Base-by-base conservation (phyloP, 1,140 invertebrate species). In the Pseudomyrmex gracilis region DNA sequence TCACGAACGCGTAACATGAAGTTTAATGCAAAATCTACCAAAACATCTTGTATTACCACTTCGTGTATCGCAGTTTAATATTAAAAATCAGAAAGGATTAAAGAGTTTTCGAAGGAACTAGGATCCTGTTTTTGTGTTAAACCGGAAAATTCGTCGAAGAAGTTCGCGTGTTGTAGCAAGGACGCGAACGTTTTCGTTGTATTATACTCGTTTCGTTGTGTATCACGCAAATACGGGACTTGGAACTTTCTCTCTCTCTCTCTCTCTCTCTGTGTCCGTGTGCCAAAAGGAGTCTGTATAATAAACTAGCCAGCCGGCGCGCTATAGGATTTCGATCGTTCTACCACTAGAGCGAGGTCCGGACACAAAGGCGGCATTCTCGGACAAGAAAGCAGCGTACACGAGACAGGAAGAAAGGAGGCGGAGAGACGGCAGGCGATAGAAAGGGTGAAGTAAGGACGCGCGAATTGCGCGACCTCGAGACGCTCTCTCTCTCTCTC, bases 281-380 rank as follows among this genome's bases (percentile, higher is more conserved):
- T 7, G 8, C 34, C 34, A 34, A 34, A 34, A 15, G n/a, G 34
- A 20, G 43, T 17, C 43, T 68, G 53, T 80, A 80, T 70, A 71
- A 80, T 80, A 80, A 80, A 70, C 43, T 58, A 70, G 53, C 20
- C 43, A 20, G 51, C 2, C 34, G 43, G 34, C 2, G 73, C 17
- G 43, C 43, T 34, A 70, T 70, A 70, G 64, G 49, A 47, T 70
- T 80, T 80, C 66, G 76, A 80, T 80, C 76, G 66, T 49, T 71
- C 20, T 34, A 34, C 34, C 7, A 34, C 34, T 13, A 47, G 51
- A 78, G 34, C 43, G 51, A 15, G 15, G 20, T 34, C 43, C 34
- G 66, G 66, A 58, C 66, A 80, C 66, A 80, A 80, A 80, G 66
- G 76, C 66, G 43, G 66, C 66, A 71, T 80, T 80, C 76, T 80